Evolutionary conservation across 2,888 invertebrate species (phyloP).

Genomic region (Pardosa pseudoannulata): DNA sequence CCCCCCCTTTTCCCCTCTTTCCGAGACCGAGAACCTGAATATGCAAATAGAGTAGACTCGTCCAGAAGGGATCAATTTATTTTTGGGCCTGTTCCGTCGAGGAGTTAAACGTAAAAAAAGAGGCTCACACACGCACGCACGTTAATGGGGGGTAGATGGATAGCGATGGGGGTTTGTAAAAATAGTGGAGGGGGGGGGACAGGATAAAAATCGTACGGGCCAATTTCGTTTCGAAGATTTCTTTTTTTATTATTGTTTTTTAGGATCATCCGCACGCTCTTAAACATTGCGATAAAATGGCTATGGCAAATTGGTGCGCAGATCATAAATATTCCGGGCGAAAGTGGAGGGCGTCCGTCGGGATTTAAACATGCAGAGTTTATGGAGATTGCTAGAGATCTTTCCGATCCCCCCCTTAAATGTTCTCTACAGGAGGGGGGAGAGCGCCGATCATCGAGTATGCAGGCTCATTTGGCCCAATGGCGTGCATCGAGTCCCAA

Average conservation of each 20-base stretch:
- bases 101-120: constrained; percentile 33
- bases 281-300: not conserved
- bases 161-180: not conserved
- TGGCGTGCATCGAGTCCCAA: no score
- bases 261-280: constrained; percentile 8
- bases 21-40: constrained; percentile 16
- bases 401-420: no score
- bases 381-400: no score
- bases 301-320: not conserved
- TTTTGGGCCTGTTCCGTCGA: constrained; percentile 12
- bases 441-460: no score
- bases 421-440: no score
- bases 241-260: no score
- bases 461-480: no score
- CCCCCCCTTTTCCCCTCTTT: not conserved
- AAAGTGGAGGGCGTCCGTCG: not conserved
- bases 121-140: no score
- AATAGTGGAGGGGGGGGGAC: not conserved
- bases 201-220: not conserved
- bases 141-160: constrained; percentile 11
- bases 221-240: not conserved
- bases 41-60: constrained; percentile 30
- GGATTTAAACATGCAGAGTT: not conserved
- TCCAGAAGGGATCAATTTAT: constrained; percentile 12
- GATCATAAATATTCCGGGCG: constrained; percentile 2